Evolutionary conservation across 2,888 invertebrate genomes (phyloP).

Genomic region (Marasmarcha lunaedactyla): DNA sequence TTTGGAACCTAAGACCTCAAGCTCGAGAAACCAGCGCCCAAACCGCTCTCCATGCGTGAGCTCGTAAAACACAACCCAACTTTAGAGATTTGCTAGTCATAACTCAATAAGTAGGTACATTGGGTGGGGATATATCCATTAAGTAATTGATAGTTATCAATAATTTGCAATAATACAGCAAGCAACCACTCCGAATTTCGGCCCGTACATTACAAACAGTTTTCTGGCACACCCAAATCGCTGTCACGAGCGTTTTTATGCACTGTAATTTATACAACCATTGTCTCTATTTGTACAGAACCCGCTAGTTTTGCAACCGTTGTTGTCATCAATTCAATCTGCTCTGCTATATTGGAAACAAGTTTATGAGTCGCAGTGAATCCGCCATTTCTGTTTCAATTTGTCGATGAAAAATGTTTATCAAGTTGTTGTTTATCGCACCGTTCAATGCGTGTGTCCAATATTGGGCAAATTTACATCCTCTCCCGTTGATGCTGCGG

Average conservation of each 20-base stretch:
- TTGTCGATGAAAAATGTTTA: not conserved
- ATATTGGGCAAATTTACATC: too few species aligned
- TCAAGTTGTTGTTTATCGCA: slow-evolving; percentile 1
- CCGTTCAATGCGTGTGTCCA: too few species aligned
- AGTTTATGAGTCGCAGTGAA: slow-evolving; percentile 10
- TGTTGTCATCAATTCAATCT: slow-evolving; percentile 22
- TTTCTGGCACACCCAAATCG: slow-evolving; percentile 36
- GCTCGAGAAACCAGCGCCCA: too few species aligned
- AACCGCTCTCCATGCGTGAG: too few species aligned
- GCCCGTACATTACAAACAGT: slow-evolving; percentile 16
- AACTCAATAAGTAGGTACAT: too few species aligned
- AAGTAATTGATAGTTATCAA: too few species aligned
- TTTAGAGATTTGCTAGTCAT: too few species aligned
- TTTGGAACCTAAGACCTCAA: too few species aligned
- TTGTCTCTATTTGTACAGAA: slow-evolving; percentile 25
- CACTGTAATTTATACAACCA: slow-evolving; percentile 32
- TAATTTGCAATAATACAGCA: too few species aligned
- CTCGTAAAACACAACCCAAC: too few species aligned
- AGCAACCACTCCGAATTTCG: not conserved
- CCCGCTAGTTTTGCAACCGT: slow-evolving; percentile 26
- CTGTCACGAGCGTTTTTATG: slow-evolving; percentile 34
- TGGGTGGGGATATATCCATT: too few species aligned
- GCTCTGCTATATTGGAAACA: slow-evolving; percentile 11
- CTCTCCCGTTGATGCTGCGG: too few species aligned
- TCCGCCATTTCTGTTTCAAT: not conserved